These are phyloP conservation scores for Amiota communis DNA, from an alignment of 2,888 invertebrate species.

Conservation along the genomic window DNA sequence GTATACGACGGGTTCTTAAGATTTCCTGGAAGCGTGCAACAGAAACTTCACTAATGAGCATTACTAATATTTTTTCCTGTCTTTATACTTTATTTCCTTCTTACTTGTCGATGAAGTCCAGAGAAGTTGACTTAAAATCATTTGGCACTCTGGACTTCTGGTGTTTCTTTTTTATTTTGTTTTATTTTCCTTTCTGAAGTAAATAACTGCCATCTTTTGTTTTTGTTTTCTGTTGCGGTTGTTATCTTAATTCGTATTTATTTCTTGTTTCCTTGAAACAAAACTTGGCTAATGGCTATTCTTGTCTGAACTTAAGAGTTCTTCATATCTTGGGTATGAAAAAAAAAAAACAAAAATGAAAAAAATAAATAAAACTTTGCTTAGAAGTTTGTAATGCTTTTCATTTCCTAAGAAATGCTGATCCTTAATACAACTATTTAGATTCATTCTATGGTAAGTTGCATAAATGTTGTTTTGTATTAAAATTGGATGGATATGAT, in stretches of 20 bases:
- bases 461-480: too few relatives aligned
- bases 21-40: background rate
- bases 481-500: too few relatives aligned
- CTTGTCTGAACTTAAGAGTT: too few relatives aligned
- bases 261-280: constrained; percentile 15
- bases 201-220: background rate
- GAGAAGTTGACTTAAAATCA: too few relatives aligned
- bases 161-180: background rate
- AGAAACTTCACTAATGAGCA: background rate
- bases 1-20: background rate
- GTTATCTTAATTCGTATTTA: constrained; percentile 11
- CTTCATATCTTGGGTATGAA: too few relatives aligned
- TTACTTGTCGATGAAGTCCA: too few relatives aligned
- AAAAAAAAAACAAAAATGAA: too few relatives aligned
- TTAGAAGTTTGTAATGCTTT: too few relatives aligned
- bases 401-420: background rate
- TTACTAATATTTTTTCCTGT: constrained; percentile 7
- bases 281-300: constrained; percentile 20
- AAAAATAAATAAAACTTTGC: too few relatives aligned
- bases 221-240: background rate
- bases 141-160: too few relatives aligned
- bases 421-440: background rate
- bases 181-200: background rate
- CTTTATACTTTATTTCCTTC: background rate
- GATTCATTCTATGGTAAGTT: too few relatives aligned